phyloP scores from a whole-genome alignment of 2,888 invertebrate genomes.

The Dryadula phaetusa region DNA sequence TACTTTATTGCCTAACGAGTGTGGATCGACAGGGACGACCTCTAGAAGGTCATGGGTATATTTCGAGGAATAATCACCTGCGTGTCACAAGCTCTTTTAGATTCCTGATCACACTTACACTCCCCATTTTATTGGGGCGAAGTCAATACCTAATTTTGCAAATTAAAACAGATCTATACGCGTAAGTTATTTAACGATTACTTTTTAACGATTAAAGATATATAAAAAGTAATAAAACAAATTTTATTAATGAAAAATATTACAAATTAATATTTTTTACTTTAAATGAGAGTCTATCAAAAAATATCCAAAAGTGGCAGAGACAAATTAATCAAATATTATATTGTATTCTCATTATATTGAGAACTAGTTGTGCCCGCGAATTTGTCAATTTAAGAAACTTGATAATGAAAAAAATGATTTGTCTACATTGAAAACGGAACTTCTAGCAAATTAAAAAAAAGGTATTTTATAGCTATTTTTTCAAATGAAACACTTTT shows the following conservation, averaged over 20 bases:
- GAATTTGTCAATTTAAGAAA: too few species aligned
- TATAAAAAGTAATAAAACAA: neutral
- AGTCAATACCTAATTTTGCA: neutral
- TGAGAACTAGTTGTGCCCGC: too few species aligned
- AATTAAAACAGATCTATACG: neutral
- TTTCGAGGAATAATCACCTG: conserved; percentile 52
- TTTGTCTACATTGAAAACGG: too few species aligned
- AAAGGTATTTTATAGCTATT: too few species aligned
- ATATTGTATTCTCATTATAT: conserved; percentile 5
- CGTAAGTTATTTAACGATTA: too few species aligned
- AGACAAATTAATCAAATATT: neutral
- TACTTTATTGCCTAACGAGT: conserved; percentile 72
- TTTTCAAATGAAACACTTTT: too few species aligned
- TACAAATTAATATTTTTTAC: neutral
- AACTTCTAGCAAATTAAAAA: too few species aligned
- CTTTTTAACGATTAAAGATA: too few species aligned
- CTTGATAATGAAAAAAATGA: too few species aligned
- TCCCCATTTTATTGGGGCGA: neutral
- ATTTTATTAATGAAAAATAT: too few species aligned
- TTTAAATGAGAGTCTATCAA: too few species aligned
- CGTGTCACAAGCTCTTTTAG: conserved; percentile 49
- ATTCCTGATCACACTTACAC: conserved; percentile 25
- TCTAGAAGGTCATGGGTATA: conserved; percentile 69
- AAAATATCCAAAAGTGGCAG: neutral
- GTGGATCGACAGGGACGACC: conserved; percentile 73